phyloP scores from a whole-genome alignment of 1,140 invertebrate genomes.

The Drepana arcuata region DNA sequence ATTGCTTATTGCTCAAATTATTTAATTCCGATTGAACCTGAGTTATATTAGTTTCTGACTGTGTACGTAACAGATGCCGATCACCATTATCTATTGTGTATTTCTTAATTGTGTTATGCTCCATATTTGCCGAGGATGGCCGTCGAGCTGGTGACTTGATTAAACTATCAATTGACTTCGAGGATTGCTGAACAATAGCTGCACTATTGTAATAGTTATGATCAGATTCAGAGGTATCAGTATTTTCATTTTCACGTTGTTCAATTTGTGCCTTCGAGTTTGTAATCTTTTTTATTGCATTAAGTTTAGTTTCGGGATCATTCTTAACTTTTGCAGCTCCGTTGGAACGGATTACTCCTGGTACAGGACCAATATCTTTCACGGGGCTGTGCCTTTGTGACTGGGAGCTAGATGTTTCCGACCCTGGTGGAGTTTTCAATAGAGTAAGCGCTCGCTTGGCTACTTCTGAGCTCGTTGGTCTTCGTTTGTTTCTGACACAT shows the following conservation, averaged over 20 bases:
- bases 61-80: conserved; percentile 15
- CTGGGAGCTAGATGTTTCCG: too few species aligned
- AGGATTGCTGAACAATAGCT: conserved; percentile 11
- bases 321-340: background rate
- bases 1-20: background rate
- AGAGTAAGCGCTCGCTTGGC: conserved; percentile 36
- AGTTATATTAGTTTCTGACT: conserved; percentile 18
- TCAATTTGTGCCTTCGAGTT: conserved; percentile 9
- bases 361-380: background rate
- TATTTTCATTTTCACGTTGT: too few species aligned
- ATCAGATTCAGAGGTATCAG: conserved; percentile 20
- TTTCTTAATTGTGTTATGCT: conserved; percentile 13
- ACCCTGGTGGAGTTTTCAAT: conserved; percentile 48
- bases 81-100: conserved; percentile 10
- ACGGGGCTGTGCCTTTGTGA: conserved; percentile 4
- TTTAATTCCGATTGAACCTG: conserved; percentile 2
- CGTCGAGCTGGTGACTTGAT: conserved; percentile 45
- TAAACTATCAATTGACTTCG: conserved; percentile 35
- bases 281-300: conserved; percentile 1
- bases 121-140: conserved; percentile 19
- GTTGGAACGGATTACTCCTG: conserved; percentile 1
- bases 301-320: background rate
- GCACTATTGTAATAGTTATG: conserved; percentile 20
- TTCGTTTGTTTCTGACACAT: conserved; percentile 20
- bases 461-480: conserved; percentile 26